These are phyloP conservation scores for Chromoteleia sp. DNA, from an alignment of 2,888 invertebrate genomes.

Conservation along the genomic window DNA sequence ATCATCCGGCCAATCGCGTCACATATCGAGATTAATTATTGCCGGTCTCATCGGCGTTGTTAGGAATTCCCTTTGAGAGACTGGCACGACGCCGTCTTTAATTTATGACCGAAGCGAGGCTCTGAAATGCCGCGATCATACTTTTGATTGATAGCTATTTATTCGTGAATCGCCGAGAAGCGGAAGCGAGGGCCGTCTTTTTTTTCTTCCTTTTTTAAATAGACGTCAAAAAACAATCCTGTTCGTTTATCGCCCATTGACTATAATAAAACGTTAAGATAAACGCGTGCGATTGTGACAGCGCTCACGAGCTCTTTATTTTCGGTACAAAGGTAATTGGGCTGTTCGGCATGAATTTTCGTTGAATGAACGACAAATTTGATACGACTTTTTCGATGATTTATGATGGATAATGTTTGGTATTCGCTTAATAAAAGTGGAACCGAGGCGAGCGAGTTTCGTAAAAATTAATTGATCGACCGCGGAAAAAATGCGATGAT, in stretches of 20 bases:
- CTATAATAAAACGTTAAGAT: constrained; percentile 66
- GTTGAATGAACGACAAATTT: constrained; percentile 41
- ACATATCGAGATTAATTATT: constrained; percentile 71
- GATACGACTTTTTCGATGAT: constrained; percentile 48
- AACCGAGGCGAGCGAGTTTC: background rate
- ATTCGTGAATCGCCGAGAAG: constrained; percentile 72
- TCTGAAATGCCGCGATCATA: constrained; percentile 71
- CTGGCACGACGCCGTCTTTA: constrained; percentile 69
- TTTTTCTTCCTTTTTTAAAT: constrained; percentile 46
- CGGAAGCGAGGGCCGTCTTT: constrained; percentile 62
- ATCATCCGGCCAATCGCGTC: constrained; percentile 56
- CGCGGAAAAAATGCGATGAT: constrained; percentile 16
- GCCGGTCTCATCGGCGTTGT: constrained; percentile 63
- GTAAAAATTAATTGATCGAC: constrained; percentile 13
- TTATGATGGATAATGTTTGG: constrained; percentile 47
- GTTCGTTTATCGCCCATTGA: constrained; percentile 69
- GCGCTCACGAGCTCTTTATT: constrained; percentile 69
- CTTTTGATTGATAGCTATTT: constrained; percentile 77
- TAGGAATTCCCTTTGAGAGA: constrained; percentile 67
- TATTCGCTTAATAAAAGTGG: constrained; percentile 6
- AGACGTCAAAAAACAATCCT: constrained; percentile 66
- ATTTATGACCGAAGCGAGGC: constrained; percentile 69
- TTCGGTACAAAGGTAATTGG: constrained; percentile 60
- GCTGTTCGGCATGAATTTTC: constrained; percentile 33
- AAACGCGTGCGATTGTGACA: constrained; percentile 65